Percentiles rank a stretch among this genome's conserved stretches.
phyloP scores from a whole-genome alignment of 2,888 invertebrate species.

The Chironomus tentans region DNA sequence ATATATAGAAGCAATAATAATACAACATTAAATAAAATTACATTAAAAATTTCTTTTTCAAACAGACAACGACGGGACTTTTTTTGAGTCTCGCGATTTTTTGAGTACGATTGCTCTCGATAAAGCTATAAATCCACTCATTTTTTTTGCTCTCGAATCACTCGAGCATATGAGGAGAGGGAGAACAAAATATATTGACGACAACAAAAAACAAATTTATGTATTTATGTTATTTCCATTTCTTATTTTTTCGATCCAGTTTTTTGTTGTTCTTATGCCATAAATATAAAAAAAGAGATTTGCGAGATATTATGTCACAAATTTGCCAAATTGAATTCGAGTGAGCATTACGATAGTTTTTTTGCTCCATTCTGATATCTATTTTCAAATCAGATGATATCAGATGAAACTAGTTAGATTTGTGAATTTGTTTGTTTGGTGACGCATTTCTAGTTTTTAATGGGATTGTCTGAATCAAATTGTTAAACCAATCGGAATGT shows the following conservation, averaged over 20 bases:
- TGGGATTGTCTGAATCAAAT: too few species aligned
- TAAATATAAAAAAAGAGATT: background rate
- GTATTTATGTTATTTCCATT: background rate
- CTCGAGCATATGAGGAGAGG: background rate
- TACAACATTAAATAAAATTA: background rate
- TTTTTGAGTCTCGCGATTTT: background rate
- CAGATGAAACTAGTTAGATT: too few species aligned
- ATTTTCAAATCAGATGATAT: too few species aligned
- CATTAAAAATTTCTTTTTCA: background rate
- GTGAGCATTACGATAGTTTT: background rate
- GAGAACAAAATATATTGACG: background rate
- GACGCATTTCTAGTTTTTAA: too few species aligned
- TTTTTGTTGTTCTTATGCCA: background rate
- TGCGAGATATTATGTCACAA: slow-evolving; percentile 4
- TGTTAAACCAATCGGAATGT: too few species aligned
- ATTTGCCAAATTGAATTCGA: slow-evolving; percentile 3
- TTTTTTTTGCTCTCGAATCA: background rate
- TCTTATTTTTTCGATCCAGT: background rate
- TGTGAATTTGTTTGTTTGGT: too few species aligned
- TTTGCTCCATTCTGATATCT: background rate
- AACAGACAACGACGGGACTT: background rate
- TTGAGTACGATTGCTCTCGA: background rate
- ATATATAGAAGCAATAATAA: background rate
- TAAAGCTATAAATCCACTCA: background rate
- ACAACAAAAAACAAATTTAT: background rate